These are phyloP conservation scores for Yoshiicerus persimilis DNA, from an alignment of 1,140 invertebrate species.

Conservation along the genomic window DNA sequence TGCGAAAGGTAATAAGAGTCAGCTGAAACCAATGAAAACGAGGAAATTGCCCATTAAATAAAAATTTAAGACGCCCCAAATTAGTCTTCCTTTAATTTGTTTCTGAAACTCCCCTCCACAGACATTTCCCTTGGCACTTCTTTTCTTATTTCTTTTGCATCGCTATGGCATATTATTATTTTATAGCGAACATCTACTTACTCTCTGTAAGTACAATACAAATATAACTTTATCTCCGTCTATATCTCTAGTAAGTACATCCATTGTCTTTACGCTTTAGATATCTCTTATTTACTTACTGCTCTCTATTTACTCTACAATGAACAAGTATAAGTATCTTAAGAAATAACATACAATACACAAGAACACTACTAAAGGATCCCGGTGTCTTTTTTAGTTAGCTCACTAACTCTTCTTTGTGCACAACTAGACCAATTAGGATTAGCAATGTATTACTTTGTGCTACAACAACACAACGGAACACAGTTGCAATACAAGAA, in stretches of 20 bases:
- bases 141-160: constrained; percentile 21
- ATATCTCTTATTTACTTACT: neutral
- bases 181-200: neutral
- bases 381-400: neutral
- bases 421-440: constrained; percentile 23
- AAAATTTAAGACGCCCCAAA: constrained; percentile 39
- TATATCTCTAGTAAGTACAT: neutral
- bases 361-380: neutral
- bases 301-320: neutral
- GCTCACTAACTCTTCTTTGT: neutral
- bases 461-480: neutral
- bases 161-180: constrained; percentile 6
- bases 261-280: neutral
- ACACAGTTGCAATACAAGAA: neutral
- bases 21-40: constrained; percentile 2
- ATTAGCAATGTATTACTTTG: constrained; percentile 29
- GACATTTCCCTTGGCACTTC: constrained; percentile 1
- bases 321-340: neutral
- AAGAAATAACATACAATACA: neutral
- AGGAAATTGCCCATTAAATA: constrained; percentile 41
- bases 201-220: neutral
- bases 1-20: neutral
- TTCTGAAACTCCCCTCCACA: neutral
- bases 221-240: neutral
- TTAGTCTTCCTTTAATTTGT: constrained; percentile 37